Evolutionary conservation across 2,113 vertebrate species (phyloP).

Genomic region (Odobenus rosmarus): DNA sequence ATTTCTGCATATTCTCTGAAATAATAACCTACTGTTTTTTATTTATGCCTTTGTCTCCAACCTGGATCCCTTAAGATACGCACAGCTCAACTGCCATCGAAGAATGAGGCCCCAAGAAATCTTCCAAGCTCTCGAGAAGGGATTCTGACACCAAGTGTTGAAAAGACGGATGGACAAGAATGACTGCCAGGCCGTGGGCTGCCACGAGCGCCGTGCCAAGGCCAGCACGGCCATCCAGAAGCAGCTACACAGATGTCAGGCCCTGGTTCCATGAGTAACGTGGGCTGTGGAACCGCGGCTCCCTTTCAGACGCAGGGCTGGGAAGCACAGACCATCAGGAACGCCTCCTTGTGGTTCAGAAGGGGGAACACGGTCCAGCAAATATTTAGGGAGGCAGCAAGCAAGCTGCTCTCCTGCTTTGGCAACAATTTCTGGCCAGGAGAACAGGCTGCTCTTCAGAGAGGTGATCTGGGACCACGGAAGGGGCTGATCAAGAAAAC

Average conservation of each 20-base stretch:
- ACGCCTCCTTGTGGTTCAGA: not conserved
- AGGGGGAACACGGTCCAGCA: not conserved
- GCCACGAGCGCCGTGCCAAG: not conserved
- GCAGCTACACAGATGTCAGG: fast-evolving
- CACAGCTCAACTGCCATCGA: not conserved
- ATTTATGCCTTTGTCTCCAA: not conserved
- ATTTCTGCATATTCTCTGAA: not conserved
- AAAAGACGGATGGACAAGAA: not conserved
- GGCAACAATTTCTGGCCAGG: not conserved
- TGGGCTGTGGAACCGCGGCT: not conserved
- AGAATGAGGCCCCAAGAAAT: not conserved
- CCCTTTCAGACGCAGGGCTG: not conserved
- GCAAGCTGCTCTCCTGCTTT: not conserved
- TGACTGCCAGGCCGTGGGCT: not conserved
- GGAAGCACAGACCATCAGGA: not conserved
- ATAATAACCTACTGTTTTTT: not conserved
- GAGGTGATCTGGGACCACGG: not conserved
- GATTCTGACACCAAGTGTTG: not conserved
- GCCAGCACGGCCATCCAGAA: too few relatives aligned
- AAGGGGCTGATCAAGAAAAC: not conserved
- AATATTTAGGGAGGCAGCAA: not conserved
- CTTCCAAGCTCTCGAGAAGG: not conserved
- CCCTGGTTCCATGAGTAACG: not conserved
- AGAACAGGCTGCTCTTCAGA: not conserved
- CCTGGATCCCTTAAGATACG: not conserved